Percentiles rank a stretch among this genome's conserved stretches.
Conservation (phyloP, 2,113 vertebrate genomes). For the Eulemur rufifrons region DNA sequence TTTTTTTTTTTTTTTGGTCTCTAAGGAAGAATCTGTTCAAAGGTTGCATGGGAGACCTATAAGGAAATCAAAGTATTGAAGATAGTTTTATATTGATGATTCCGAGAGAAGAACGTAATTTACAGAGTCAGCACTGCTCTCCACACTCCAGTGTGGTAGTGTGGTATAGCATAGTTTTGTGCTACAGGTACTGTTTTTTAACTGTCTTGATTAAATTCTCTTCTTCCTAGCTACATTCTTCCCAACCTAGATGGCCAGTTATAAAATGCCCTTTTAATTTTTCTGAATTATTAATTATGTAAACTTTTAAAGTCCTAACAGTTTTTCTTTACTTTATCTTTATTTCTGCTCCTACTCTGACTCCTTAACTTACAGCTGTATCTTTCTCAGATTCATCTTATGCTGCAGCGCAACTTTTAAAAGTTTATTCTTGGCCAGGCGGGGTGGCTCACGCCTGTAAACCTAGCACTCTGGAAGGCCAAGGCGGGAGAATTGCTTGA, state of each 20-base stretch:
- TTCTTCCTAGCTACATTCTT: slow-evolving; percentile 33
- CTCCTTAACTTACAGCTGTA: not conserved
- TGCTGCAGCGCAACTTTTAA: not conserved
- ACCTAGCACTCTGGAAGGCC: no score
- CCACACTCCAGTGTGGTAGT: not conserved
- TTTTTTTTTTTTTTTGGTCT: not conserved
- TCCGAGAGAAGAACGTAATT: not conserved
- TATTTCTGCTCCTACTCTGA: not conserved
- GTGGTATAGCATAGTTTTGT: not conserved
- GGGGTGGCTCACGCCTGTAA: no score
- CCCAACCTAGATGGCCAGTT: slow-evolving; percentile 16
- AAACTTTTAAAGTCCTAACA: slow-evolving; percentile 6
- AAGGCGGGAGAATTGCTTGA: no score
- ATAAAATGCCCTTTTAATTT: slow-evolving; percentile 12
- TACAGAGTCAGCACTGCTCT: not conserved
- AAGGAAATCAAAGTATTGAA: not conserved
- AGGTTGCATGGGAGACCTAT: not conserved
- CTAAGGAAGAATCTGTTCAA: not conserved
- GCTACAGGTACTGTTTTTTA: not conserved
- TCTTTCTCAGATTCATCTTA: not conserved
- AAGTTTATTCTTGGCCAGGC: not conserved
- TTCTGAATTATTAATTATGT: slow-evolving; percentile 34
- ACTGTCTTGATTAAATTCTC: slow-evolving; percentile 2
- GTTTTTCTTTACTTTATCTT: not conserved
- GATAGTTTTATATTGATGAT: not conserved